Base-by-base conservation (phyloP, 2,113 vertebrate genomes). In the Alces alces region DNA sequence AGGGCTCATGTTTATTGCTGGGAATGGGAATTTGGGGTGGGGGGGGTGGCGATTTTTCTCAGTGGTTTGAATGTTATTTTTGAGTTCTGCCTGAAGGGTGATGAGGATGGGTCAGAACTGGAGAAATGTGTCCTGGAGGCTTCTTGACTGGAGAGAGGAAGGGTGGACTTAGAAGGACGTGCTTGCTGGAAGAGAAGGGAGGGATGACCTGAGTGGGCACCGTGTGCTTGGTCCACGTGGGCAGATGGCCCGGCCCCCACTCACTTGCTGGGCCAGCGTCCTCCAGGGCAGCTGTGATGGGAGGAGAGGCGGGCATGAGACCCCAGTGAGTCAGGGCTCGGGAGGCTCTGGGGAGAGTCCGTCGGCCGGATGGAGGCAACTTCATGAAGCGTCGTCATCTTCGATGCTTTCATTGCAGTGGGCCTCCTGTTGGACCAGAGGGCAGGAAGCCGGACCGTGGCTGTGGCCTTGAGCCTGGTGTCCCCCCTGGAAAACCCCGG, bases 141-240 rank as follows among this genome's bases (percentile, higher is more conserved):
- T 84, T 73, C 64, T 87, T 4, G 11, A 33, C 13, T n/a, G 7
- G 28, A 45, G 58, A 43, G 43, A 58, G 80, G 54, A 47, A 86
- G 66, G n/a, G 17, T 13, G 55, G 25, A 7, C 36, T 11, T 7
- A 1, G 39, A 36, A 6, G 1, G 86, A 1, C 17, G 3, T 2
- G 7, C 70, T 50, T 43, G 84, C 45, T 84, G 57, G 36, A 4
- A 23, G 17, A 28, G 45, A 12, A 52, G 45, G 15, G 25, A 0
- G 12, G 58, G 57, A 19, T 0, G 12, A 33, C 30, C 6, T 0
- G 3, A 14, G 15, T 1, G 4, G 43, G 25, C 7, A 6, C 14
- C 0, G 4, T 8, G 27, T 19, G 21, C 27, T 36, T 6, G 28
- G 5, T 28, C 13, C 30, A n/a, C 0, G 0, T 0, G 12, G 64